A percentile compares a stretch with the other conserved stretches of the same genome.
These are phyloP conservation scores for Parnassius smintheus DNA, from an alignment of 2,888 invertebrate species.

Conservation along the genomic window DNA sequence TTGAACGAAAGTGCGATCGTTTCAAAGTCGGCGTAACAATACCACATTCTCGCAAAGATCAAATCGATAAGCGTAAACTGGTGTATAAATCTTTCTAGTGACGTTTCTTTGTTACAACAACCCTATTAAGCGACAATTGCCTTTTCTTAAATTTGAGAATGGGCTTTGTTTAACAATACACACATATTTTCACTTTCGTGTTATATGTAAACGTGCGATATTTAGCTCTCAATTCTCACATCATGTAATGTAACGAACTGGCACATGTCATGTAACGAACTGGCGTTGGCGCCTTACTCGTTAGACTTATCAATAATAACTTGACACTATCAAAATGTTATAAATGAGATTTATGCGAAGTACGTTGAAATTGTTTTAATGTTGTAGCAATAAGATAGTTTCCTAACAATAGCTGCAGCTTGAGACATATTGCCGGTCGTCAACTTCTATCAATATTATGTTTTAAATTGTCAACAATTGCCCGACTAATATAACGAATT, in stretches of 20 bases:
- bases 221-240: slow-evolving; percentile 12
- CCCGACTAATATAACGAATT: slow-evolving; percentile 21
- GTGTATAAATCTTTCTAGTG: slow-evolving; percentile 50
- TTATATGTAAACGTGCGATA: background rate
- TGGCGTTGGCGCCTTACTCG: slow-evolving; percentile 28
- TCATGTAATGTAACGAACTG: too few relatives aligned
- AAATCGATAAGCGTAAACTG: slow-evolving; percentile 54
- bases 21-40: slow-evolving; percentile 57
- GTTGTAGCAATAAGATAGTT: slow-evolving; percentile 38
- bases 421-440: slow-evolving; percentile 36
- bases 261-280: slow-evolving; percentile 8
- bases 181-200: slow-evolving; percentile 30
- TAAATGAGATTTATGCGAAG: slow-evolving; percentile 28
- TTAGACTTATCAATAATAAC: slow-evolving; percentile 30
- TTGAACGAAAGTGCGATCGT: slow-evolving; percentile 51
- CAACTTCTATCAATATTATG: slow-evolving; percentile 44
- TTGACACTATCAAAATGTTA: slow-evolving; percentile 41
- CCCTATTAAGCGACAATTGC: slow-evolving; percentile 52
- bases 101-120: slow-evolving; percentile 58
- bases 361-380: slow-evolving; percentile 20
- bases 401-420: slow-evolving; percentile 46
- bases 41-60: slow-evolving; percentile 55
- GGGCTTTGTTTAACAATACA: slow-evolving; percentile 56
- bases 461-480: slow-evolving; percentile 49
- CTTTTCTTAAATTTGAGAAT: slow-evolving; percentile 58